Conservation (phyloP, 2,797 vertebrate species). For the Pipistrellus nathusii region DNA sequence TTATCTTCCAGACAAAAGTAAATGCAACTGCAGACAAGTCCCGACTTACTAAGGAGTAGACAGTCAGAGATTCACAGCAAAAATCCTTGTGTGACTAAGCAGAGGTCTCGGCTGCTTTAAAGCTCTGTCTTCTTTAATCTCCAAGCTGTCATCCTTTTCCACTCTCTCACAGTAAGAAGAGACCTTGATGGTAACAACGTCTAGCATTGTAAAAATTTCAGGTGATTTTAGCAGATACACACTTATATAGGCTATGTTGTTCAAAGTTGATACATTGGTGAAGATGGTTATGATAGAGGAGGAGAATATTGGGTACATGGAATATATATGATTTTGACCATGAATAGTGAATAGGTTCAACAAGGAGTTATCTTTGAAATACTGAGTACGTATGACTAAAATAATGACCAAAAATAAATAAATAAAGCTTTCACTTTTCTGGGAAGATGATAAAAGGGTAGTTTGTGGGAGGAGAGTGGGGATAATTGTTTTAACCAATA, state of each 20-base stretch:
- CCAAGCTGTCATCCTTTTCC: neutral
- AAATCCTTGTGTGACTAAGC: conserved; percentile 10
- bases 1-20: conserved; percentile 47
- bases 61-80: neutral
- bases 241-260: neutral
- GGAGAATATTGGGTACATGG: neutral
- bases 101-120: neutral
- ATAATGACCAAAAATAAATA: neutral
- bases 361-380: neutral
- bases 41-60: neutral
- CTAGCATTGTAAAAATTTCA: neutral
- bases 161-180: neutral
- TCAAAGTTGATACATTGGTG: neutral
- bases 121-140: neutral
- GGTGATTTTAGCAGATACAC: neutral
- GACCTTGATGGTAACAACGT: neutral
- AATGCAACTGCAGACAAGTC: neutral
- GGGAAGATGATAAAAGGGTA: conserved; percentile 7
- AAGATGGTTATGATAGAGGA: neutral
- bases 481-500: neutral
- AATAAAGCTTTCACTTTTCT: conserved; percentile 21
- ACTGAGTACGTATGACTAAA: neutral
- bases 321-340: conserved; percentile 15
- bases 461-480: neutral
- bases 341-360: neutral